Base-by-base conservation (phyloP, 2,888 invertebrate species). In the Leucozona laternaria region DNA sequence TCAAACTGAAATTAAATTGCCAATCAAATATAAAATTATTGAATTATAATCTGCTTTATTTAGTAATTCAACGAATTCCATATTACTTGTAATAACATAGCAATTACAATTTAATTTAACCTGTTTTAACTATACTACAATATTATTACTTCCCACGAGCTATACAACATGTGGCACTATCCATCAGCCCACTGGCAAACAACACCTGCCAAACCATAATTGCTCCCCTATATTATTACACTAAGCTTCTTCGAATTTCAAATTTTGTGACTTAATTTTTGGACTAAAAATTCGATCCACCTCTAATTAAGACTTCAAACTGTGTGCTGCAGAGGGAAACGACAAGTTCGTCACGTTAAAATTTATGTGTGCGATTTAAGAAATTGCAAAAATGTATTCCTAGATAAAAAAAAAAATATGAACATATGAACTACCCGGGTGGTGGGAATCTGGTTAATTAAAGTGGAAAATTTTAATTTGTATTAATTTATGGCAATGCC, bases 371-470 rank as follows among this genome's bases (percentile, higher is more conserved):
- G 55, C 70, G 37, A 72, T 77, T 66, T 57, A 43, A 68, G 70
- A 75, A 50, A 60, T 58, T 37, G 13, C 48, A 55, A 70, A 55
- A 76, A 76, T 73, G 68, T 53, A 55, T 37, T n/a, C n/a, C 75
- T 22, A 48, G 48, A 66, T 34, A 62, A 17, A 45, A 34, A 43
- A 62, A n/a, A 48, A 34, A 13, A 31, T n/a, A 45, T 22, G 25
- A 64, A 43, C 48, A 66, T 28, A 62, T 48, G 31, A 45, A 31
- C 70, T 57, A 3, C n/a, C 77, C 45, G 66, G 55, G 66, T 77
- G 80, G 72, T 86, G 85, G 85, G 85, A 86, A 86, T 81, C 77
- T 86, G 50, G 81, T 64, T 86, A 86, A 86, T 86, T 86, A 86
- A 86, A 71, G 77, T 78, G 55, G 57, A 81, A 70, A 81, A 75